Conservation (phyloP, 2,113 vertebrate species). For the Hyla sarda region DNA sequence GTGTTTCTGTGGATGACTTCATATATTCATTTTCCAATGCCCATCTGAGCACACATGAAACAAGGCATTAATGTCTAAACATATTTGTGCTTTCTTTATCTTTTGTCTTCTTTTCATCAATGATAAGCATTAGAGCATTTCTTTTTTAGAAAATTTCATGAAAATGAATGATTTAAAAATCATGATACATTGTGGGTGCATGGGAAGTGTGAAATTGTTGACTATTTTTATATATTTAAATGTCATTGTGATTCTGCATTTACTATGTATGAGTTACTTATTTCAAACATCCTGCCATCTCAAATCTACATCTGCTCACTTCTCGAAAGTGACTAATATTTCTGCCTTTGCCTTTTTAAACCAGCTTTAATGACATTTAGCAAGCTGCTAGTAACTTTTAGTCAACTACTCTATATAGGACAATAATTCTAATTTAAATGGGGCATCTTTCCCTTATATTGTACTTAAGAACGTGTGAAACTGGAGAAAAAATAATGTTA, state of each 20-base stretch:
- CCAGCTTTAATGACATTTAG: slow-evolving; percentile 11
- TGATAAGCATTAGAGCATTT: neutral
- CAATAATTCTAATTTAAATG: neutral
- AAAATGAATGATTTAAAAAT: slow-evolving; percentile 34
- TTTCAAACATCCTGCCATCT: slow-evolving; percentile 27
- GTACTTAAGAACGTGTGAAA: neutral
- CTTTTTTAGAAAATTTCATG: slow-evolving; percentile 2
- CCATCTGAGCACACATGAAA: neutral
- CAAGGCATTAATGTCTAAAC: neutral
- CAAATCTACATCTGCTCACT: slow-evolving; percentile 37
- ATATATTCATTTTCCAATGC: neutral
- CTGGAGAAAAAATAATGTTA: too few relatives aligned
- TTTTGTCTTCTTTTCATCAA: neutral
- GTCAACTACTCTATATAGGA: neutral
- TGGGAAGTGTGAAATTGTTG: slow-evolving; percentile 39
- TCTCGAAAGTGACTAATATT: slow-evolving; percentile 47
- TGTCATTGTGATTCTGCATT: slow-evolving; percentile 46
- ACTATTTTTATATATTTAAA: slow-evolving; percentile 48
- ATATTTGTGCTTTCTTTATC: neutral
- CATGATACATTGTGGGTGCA: slow-evolving; percentile 29
- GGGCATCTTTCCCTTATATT: neutral
- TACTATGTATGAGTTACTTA: slow-evolving; percentile 49
- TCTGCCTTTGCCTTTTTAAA: slow-evolving; percentile 28
- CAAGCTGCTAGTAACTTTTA: slow-evolving; percentile 21
- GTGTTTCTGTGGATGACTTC: neutral